Base-by-base conservation (phyloP, 1,140 invertebrate species). In the Melanaphis sacchari region DNA sequence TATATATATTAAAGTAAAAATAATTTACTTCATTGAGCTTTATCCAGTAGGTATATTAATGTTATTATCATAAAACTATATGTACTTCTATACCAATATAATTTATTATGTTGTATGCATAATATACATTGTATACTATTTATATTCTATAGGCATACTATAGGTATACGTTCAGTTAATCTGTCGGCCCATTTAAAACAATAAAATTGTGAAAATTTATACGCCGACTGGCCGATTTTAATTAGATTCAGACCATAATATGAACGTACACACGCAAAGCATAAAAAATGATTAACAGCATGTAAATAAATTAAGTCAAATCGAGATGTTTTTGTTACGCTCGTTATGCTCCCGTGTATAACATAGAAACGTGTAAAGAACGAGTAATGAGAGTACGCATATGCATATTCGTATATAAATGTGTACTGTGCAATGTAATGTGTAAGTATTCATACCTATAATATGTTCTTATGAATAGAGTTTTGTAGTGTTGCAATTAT, bases 261-360 rank as follows among this genome's bases (percentile, higher is more conserved):
- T 40, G 22, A 84, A 41, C 36, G 40, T 21, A 15, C 7, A 1
- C 85, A 49, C 85, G 43, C 31, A 87, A 22, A 36, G 18, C 36
- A 46, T 46, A 49, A 46, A 87, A 87, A 87, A 46, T 46, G 15
- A 85, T 43, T 31, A 87, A 87, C 85, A n/a, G 31, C 43, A 22
- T 87, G 85, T 46, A 87, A 46, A 87, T 21, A 49, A 87, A 87
- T 87, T 87, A 87, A 87, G 46, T 49, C 85, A 46, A 87, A 87
- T 22, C 41, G 43, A 87, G 43, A 87, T 87, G 43, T 46, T n/a
- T 49, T n/a, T 38, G 31, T 31, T 87, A 87, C 15, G 31, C 40
- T 87, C 38, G 82, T 84, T 41, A 38, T 38, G 36, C 38, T 38
- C 22, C 22, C 38, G 38, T 82, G 8, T 82, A 82, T 40, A 82